A percentile compares a stretch with the other conserved stretches of the same genome.
Evolutionary conservation across 2,113 vertebrate genomes (phyloP).

Genomic region (Anguilla rostrata): DNA sequence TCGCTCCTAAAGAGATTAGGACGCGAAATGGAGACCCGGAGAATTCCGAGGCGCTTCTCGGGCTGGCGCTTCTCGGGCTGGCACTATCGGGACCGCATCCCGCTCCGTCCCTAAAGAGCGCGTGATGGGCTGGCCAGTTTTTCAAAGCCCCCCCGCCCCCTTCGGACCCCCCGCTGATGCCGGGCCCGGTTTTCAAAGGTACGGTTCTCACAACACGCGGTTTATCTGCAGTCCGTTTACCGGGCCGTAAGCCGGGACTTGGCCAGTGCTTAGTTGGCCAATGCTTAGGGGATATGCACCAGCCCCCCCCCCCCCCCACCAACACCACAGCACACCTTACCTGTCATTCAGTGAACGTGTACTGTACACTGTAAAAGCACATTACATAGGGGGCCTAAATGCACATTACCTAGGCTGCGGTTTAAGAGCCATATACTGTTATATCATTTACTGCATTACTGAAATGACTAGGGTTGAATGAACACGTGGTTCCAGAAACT

Average conservation of each 20-base stretch:
- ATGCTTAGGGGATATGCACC: not conserved
- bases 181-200: constrained; percentile 37
- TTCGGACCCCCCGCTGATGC: constrained; percentile 51
- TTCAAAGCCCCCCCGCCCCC: constrained; percentile 51
- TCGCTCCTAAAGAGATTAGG: constrained; percentile 81
- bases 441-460: not conserved
- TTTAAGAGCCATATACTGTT: not conserved
- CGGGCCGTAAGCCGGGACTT: not conserved
- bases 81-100: constrained; percentile 72
- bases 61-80: constrained; percentile 65
- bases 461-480: not conserved
- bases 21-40: constrained; percentile 76
- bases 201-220: not conserved
- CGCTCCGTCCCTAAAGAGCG: constrained; percentile 72
- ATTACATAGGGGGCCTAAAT: not conserved
- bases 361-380: not conserved
- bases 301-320: not conserved
- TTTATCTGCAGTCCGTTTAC: constrained; percentile 29
- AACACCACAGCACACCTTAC: not conserved
- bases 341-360: not conserved
- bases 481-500: not conserved
- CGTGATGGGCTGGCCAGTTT: constrained; percentile 67
- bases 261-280: too few relatives aligned
- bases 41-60: constrained; percentile 55
- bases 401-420: not conserved